Conservation (phyloP, 2,888 invertebrate genomes). For the Erannis defoliaria region DNA sequence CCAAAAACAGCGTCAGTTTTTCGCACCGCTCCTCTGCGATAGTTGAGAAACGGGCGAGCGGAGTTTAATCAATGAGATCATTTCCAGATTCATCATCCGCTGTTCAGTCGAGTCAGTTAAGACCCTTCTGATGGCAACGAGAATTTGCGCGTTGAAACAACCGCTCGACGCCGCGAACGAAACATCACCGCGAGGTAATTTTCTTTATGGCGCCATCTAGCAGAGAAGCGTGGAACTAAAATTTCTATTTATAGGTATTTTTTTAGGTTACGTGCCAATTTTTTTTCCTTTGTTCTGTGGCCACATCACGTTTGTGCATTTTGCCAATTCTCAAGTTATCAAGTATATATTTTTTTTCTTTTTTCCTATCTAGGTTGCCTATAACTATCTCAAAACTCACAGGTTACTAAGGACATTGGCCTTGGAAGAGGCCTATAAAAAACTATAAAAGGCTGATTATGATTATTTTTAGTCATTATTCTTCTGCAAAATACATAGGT, state of each 20-base stretch:
- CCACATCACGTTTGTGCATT: too few relatives aligned
- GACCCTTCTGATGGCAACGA: slow-evolving; percentile 68
- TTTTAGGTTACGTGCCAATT: background rate
- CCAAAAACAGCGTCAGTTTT: slow-evolving; percentile 73
- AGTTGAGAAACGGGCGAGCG: slow-evolving; percentile 70
- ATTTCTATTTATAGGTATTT: background rate
- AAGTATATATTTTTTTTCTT: too few relatives aligned
- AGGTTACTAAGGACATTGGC: too few relatives aligned
- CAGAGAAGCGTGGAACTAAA: slow-evolving; percentile 7
- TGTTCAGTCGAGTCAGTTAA: slow-evolving; percentile 86
- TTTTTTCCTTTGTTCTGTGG: too few relatives aligned
- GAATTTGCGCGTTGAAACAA: background rate
- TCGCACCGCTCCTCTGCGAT: slow-evolving; percentile 70
- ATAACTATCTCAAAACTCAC: too few relatives aligned
- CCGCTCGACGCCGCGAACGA: background rate
- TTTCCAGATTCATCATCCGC: slow-evolving; percentile 77
- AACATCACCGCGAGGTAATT: slow-evolving; percentile 36
- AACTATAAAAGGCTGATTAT: too few relatives aligned
- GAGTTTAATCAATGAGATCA: slow-evolving; percentile 68
- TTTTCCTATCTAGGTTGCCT: too few relatives aligned
- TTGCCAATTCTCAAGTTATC: too few relatives aligned
- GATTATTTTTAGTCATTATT: too few relatives aligned
- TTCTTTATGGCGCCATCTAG: slow-evolving; percentile 41
- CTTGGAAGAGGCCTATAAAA: too few relatives aligned
- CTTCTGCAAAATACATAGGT: background rate